Evolutionary conservation across 2,888 invertebrate genomes (phyloP).

Genomic region (Onthophagus sagittarius): DNA sequence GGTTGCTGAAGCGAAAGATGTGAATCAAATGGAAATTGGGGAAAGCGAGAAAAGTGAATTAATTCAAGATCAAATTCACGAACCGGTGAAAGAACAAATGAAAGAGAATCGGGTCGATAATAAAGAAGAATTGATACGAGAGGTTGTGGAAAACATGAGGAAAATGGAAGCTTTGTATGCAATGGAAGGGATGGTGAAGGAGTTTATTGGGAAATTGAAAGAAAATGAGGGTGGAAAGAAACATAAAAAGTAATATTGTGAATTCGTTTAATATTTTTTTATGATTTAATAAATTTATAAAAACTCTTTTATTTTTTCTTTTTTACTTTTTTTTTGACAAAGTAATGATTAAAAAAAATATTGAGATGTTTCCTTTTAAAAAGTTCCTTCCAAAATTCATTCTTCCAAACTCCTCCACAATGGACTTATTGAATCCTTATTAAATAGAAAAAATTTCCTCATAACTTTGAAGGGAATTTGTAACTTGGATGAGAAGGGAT

Average conservation of each 20-base stretch:
- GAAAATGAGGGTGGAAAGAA: background rate
- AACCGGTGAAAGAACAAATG: background rate
- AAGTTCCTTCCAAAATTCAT: too few species aligned
- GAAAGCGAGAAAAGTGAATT: slow-evolving; percentile 15
- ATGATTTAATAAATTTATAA: background rate
- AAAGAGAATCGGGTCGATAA: background rate
- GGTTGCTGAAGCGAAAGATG: slow-evolving; percentile 27
- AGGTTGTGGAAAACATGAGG: slow-evolving; percentile 4
- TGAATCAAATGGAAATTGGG: slow-evolving; percentile 23
- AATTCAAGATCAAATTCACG: background rate
- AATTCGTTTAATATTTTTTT: background rate
- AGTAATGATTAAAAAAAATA: too few species aligned
- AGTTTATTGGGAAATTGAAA: background rate
- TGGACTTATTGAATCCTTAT: too few species aligned
- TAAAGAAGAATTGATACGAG: background rate
- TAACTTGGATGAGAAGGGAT: too few species aligned
- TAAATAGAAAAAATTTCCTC: too few species aligned
- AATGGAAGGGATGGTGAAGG: slow-evolving; percentile 1
- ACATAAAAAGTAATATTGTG: background rate
- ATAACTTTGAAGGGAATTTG: too few species aligned
- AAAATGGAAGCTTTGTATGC: slow-evolving; percentile 4
- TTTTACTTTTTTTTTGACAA: too few species aligned
- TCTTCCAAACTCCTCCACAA: too few species aligned
- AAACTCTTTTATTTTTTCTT: too few species aligned
- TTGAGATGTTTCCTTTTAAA: too few species aligned